phyloP scores from a whole-genome alignment of 2,888 invertebrate genomes.

The Papilio gigon region DNA sequence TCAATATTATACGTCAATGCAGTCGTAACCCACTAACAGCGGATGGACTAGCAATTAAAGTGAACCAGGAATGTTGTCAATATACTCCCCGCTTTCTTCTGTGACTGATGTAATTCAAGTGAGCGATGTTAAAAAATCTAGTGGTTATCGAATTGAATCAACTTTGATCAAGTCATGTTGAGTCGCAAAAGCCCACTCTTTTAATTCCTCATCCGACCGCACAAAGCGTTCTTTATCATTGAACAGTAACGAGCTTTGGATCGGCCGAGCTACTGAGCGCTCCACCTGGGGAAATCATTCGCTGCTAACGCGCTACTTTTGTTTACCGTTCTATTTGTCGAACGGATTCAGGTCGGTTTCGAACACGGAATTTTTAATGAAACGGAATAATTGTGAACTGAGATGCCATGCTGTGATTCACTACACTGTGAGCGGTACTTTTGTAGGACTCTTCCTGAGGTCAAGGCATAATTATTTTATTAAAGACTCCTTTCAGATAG shows the following conservation, averaged over 20 bases:
- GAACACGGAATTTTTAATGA: conserved; percentile 31
- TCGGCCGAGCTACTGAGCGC: conserved; percentile 25
- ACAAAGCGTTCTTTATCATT: conserved; percentile 33
- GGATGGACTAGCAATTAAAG: too few relatives aligned
- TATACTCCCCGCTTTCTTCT: too few relatives aligned
- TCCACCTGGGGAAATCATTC: conserved; percentile 38
- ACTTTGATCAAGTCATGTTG: conserved; percentile 33
- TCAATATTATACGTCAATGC: too few relatives aligned
- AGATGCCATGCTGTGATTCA: neutral
- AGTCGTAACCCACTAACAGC: too few relatives aligned
- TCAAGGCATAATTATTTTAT: conserved; percentile 33
- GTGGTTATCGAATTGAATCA: neutral
- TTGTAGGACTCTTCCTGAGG: conserved; percentile 11
- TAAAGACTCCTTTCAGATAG: conserved; percentile 17
- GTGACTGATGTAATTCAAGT: too few relatives aligned
- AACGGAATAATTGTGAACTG: conserved; percentile 18
- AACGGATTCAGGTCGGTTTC: conserved; percentile 31
- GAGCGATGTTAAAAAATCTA: neutral
- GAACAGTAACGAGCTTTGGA: conserved; percentile 36
- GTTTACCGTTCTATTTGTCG: conserved; percentile 36
- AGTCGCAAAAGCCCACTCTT: conserved; percentile 26
- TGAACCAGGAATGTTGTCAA: too few relatives aligned
- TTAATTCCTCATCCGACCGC: conserved; percentile 31
- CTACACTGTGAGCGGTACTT: neutral
- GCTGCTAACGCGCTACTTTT: conserved; percentile 31